Conservation (phyloP, 2,888 invertebrate species). For the Harpalus rubripes region DNA sequence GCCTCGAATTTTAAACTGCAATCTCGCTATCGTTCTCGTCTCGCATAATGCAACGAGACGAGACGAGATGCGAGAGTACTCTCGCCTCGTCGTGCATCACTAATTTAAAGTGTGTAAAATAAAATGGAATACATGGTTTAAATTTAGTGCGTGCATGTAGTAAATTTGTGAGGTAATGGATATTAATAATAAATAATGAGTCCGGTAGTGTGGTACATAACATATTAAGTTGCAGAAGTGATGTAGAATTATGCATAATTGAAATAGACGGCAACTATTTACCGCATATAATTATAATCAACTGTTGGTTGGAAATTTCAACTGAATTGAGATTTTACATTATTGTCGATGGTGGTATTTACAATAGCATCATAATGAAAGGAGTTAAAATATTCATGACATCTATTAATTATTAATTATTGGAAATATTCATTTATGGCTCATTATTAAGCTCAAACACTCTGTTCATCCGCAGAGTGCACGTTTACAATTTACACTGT, state of each 20-base stretch:
- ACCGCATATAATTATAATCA: slow-evolving; percentile 1
- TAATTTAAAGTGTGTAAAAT: too few species aligned
- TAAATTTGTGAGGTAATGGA: background rate
- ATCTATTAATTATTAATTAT: slow-evolving; percentile 65
- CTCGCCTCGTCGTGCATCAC: too few species aligned
- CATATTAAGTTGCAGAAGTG: slow-evolving; percentile 27
- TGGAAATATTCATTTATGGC: slow-evolving; percentile 62
- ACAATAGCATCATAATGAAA: slow-evolving; percentile 61
- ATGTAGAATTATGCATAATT: slow-evolving; percentile 36
- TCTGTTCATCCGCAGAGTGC: slow-evolving; percentile 43
- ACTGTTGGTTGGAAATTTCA: slow-evolving; percentile 46
- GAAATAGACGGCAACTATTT: slow-evolving; percentile 50
- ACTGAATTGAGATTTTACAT: slow-evolving; percentile 51
- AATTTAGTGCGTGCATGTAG: background rate
- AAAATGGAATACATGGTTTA: too few species aligned
- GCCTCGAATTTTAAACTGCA: too few species aligned
- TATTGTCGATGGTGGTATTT: slow-evolving; percentile 53
- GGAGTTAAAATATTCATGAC: slow-evolving; percentile 65
- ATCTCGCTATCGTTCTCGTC: too few species aligned
- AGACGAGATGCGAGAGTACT: too few species aligned
- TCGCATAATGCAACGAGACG: too few species aligned
- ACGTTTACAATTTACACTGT: slow-evolving; percentile 59
- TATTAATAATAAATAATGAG: slow-evolving; percentile 32
- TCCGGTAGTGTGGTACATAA: slow-evolving; percentile 5
- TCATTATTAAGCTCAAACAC: slow-evolving; percentile 60